phyloP scores from a whole-genome alignment of 2,888 invertebrate species.

The Rutpela maculata region DNA sequence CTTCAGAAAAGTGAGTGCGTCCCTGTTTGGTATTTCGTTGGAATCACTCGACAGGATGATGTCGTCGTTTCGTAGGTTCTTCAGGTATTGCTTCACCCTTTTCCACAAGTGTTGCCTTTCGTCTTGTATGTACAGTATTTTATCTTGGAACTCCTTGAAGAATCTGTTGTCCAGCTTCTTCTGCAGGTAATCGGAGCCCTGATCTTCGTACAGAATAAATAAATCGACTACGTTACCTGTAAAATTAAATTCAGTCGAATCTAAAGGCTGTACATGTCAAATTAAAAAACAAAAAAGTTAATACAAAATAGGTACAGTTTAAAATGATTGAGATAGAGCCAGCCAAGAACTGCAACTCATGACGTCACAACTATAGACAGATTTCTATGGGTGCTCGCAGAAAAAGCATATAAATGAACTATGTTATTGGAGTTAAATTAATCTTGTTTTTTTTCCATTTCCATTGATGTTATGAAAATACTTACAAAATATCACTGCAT shows the following conservation, averaged over 20 bases:
- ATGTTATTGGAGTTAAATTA: too few relatives aligned
- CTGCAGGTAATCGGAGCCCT: conserved; percentile 71
- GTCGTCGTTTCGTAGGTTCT: conserved; percentile 76
- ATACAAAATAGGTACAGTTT: too few relatives aligned
- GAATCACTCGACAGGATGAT: conserved; percentile 77
- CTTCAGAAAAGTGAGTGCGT: conserved; percentile 81
- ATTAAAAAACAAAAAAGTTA: too few relatives aligned
- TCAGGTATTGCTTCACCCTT: conserved; percentile 70
- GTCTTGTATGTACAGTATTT: conserved; percentile 75
- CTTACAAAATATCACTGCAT: too few relatives aligned
- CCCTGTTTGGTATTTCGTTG: conserved; percentile 78
- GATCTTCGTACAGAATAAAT: conserved; percentile 78
- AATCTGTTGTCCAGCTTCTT: conserved; percentile 74
- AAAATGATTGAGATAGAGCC: too few relatives aligned
- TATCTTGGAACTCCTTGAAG: conserved; percentile 74
- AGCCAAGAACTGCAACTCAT: too few relatives aligned
- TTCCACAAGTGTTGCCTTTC: conserved; percentile 73
- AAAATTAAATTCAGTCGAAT: conserved; percentile 17
- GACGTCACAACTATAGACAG: too few relatives aligned
- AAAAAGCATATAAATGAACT: too few relatives aligned
- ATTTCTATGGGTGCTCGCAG: too few relatives aligned
- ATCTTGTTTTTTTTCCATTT: too few relatives aligned
- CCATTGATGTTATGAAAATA: too few relatives aligned
- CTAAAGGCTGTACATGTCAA: too few relatives aligned
- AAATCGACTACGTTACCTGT: conserved; percentile 77